Conservation (phyloP, 2,888 invertebrate species). For the Ophion slaviceki region DNA sequence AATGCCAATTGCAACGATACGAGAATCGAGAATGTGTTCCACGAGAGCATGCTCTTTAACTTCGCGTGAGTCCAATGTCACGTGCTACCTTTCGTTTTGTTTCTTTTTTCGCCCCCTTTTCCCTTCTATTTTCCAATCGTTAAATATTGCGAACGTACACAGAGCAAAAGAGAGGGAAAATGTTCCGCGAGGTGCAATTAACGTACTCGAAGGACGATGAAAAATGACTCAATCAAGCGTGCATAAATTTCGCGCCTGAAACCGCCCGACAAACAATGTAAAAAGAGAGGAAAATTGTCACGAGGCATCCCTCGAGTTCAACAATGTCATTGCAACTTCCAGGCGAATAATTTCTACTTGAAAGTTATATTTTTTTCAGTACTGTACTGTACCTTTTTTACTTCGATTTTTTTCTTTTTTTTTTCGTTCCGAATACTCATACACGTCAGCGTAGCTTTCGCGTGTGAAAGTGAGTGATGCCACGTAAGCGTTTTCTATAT, state of each 20-base stretch:
- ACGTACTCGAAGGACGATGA: conserved; percentile 13
- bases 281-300: background rate
- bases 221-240: conserved; percentile 26
- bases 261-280: background rate
- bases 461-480: background rate
- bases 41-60: background rate
- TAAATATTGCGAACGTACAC: conserved; percentile 9
- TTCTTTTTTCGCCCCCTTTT: background rate
- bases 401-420: background rate
- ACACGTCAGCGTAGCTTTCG: background rate
- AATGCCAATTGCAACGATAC: conserved; percentile 17
- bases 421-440: background rate
- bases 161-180: background rate
- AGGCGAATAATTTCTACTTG: background rate
- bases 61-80: conserved; percentile 27
- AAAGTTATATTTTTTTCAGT: background rate
- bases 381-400: background rate
- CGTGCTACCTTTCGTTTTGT: background rate
- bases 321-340: background rate
- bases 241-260: background rate
- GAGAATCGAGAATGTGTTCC: background rate
- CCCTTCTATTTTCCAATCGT: conserved; percentile 11
- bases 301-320: background rate
- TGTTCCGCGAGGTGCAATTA: conserved; percentile 2
- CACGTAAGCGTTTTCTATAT: conserved; percentile 24